Conservation (phyloP, 2,888 invertebrate genomes). For the Thymelicus acteon region DNA sequence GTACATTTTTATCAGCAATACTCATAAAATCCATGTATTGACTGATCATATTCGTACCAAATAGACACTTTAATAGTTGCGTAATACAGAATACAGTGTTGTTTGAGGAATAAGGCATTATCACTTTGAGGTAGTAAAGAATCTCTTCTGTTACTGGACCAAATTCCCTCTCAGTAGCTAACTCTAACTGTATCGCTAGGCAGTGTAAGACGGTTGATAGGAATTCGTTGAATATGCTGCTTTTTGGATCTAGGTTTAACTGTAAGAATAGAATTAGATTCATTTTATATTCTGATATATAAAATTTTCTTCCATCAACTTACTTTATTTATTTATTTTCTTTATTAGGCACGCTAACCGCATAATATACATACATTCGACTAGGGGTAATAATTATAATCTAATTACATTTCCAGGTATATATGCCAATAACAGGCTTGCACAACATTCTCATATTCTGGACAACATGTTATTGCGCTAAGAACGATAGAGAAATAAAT, state of each 20-base stretch:
- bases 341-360: no score
- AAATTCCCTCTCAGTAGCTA: slow-evolving; percentile 88
- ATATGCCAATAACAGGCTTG: no score
- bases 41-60: slow-evolving; percentile 88
- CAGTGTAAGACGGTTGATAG: slow-evolving; percentile 87
- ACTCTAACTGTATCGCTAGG: slow-evolving; percentile 88
- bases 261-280: slow-evolving; percentile 53
- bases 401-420: no score
- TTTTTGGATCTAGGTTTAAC: slow-evolving; percentile 91
- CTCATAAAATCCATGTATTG: slow-evolving; percentile 73
- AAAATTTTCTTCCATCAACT: no score
- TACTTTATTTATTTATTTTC: no score
- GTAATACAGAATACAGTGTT: slow-evolving; percentile 90
- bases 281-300: neutral
- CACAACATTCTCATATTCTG: no score
- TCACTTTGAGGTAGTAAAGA: slow-evolving; percentile 89
- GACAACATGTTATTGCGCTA: no score
- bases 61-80: slow-evolving; percentile 90
- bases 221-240: slow-evolving; percentile 89
- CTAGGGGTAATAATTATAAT: no score
- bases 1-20: slow-evolving; percentile 53
- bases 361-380: no score
- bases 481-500: no score
- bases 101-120: slow-evolving; percentile 89
- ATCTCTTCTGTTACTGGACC: slow-evolving; percentile 92